Evolutionary conservation across 2,888 invertebrate genomes (phyloP).

Genomic region (Ypsolopha scabrella): DNA sequence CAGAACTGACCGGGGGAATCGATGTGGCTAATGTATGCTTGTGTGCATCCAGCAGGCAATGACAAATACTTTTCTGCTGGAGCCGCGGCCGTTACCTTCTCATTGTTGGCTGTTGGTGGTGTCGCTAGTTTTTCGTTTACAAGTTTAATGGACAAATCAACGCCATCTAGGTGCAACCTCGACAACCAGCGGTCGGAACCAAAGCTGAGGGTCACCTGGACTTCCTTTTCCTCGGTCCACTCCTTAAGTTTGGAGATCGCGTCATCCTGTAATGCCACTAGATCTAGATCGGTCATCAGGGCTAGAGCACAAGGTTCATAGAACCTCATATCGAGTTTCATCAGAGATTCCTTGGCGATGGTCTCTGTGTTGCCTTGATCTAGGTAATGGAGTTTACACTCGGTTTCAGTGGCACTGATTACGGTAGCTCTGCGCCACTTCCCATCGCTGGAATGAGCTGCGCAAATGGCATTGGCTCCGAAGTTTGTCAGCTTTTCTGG

Average conservation of each 20-base stretch:
- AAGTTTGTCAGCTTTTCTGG: too few species aligned
- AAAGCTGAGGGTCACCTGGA: too few species aligned
- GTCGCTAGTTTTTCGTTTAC: conserved; percentile 48
- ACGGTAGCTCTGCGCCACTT: conserved; percentile 80
- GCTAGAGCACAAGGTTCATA: too few species aligned
- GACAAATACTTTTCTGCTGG: conserved; percentile 33
- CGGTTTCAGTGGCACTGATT: conserved; percentile 41
- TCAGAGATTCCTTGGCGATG: conserved; percentile 51
- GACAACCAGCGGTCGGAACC: conserved; percentile 72
- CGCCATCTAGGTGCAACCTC: conserved; percentile 58
- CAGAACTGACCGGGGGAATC: too few species aligned
- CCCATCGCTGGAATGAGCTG: too few species aligned
- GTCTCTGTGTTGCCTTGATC: conserved; percentile 80
- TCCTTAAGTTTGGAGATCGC: conserved; percentile 40
- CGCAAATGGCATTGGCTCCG: too few species aligned
- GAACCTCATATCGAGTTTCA: too few species aligned
- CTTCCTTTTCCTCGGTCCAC: conserved; percentile 59
- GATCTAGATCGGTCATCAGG: too few species aligned
- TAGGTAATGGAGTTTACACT: conserved; percentile 67
- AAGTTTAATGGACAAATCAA: conserved; percentile 61
- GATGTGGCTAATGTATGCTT: too few species aligned
- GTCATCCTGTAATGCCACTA: conserved; percentile 48
- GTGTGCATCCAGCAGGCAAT: conserved; percentile 74
- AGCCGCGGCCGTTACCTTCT: conserved; percentile 23
- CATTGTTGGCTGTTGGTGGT: conserved; percentile 27